Evolutionary conservation across 2,113 vertebrate genomes (phyloP).

Genomic region (Nannospalax galili): DNA sequence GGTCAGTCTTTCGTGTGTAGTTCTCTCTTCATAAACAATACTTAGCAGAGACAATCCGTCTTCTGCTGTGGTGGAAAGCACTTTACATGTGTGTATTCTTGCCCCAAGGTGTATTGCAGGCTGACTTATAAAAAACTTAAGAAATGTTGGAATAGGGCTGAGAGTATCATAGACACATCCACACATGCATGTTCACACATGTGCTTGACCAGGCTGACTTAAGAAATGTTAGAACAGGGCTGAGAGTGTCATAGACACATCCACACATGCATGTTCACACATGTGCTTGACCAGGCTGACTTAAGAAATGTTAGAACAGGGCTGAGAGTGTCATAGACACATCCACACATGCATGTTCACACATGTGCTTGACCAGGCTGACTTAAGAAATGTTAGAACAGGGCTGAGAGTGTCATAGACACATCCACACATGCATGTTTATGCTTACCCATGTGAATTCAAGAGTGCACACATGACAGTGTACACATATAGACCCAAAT

Average conservation of each 20-base stretch:
- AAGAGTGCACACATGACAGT: accelerated
- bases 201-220: not conserved
- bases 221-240: not conserved
- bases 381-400: not conserved
- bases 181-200: accelerated
- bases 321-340: not conserved
- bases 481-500: not conserved
- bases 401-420: not conserved
- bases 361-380: not conserved
- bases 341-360: not conserved
- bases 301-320: not conserved
- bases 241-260: not conserved
- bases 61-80: accelerated
- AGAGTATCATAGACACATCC: not conserved
- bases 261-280: accelerated
- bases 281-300: not conserved
- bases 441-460: not conserved
- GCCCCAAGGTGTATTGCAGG: not conserved
- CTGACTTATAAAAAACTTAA: not conserved
- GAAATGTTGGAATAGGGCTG: not conserved
- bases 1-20: not conserved
- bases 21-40: not conserved
- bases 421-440: not conserved
- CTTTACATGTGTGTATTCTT: accelerated
- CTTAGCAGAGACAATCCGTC: not conserved